These are phyloP conservation scores for Nomada goodeniana DNA, from an alignment of 2,888 invertebrate genomes.

Conservation along the genomic window DNA sequence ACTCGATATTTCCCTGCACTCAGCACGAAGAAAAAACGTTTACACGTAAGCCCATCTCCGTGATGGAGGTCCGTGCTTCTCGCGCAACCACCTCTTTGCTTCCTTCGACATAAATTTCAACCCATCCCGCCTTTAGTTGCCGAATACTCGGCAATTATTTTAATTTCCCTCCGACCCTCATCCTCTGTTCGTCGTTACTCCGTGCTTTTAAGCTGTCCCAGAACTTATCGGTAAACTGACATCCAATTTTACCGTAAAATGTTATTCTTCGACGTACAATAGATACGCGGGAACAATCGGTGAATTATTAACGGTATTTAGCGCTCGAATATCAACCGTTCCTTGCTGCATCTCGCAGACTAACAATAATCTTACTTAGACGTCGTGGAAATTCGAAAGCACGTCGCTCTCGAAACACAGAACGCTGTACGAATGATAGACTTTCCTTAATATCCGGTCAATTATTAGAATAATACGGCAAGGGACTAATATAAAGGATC, in stretches of 20 bases:
- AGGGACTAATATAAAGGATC: background rate
- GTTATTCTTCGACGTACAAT: background rate
- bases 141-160: constrained; percentile 34
- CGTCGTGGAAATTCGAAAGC: too few species aligned
- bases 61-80: constrained; percentile 34
- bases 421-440: background rate
- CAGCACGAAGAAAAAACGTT: constrained; percentile 53
- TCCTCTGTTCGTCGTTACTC: constrained; percentile 4
- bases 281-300: too few species aligned
- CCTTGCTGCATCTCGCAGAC: too few species aligned
- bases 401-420: too few species aligned
- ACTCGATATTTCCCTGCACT: constrained; percentile 75
- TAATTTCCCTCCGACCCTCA: constrained; percentile 9
- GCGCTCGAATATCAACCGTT: too few species aligned
- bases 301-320: too few species aligned
- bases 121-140: background rate
- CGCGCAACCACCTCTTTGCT: background rate
- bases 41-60: constrained; percentile 50
- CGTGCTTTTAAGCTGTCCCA: constrained; percentile 18
- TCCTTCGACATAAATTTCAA: constrained; percentile 45
- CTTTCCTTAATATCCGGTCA: background rate
- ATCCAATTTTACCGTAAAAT: constrained; percentile 8
- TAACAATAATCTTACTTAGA: too few species aligned
- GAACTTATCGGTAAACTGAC: constrained; percentile 11
- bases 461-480: background rate